phyloP scores from a whole-genome alignment of 2,113 vertebrate species.

The Ictalurus furcatus region DNA sequence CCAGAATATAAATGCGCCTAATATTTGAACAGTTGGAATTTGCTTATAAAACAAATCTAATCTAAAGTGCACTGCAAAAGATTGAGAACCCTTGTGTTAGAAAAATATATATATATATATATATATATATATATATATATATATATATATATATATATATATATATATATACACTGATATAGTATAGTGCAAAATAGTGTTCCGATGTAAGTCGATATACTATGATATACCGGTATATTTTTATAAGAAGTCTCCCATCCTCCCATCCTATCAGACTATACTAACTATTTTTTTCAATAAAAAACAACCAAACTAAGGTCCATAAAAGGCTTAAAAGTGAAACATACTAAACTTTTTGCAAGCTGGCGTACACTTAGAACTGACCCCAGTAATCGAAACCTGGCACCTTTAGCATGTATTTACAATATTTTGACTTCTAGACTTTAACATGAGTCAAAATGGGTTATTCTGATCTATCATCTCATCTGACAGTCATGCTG shows the following conservation, averaged over 20 bases:
- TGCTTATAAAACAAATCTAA: not conserved
- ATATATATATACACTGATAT: not conserved
- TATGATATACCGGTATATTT: not conserved
- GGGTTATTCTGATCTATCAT: not conserved
- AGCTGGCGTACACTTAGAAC: not conserved
- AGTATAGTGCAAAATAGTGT: not conserved
- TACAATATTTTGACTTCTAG: not conserved
- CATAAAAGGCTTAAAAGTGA: not conserved
- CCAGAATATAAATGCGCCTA: too few relatives aligned
- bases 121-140: too few relatives aligned
- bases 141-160: not conserved
- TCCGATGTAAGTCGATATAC: not conserved
- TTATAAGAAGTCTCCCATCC: not conserved
- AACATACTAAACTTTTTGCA: not conserved
- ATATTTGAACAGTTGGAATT: too few relatives aligned
- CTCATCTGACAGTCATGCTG: conserved; percentile 26
- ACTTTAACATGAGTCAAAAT: not conserved
- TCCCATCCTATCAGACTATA: not conserved
- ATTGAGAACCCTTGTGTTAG: not conserved
- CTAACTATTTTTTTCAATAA: too few relatives aligned
- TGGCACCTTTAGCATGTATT: not conserved
- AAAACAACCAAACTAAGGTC: not conserved
- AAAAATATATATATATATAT: not conserved
- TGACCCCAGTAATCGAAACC: not conserved
- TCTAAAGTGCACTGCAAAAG: not conserved